These are phyloP conservation scores for Lophius piscatorius DNA, from an alignment of 2,113 vertebrate genomes.

Conservation along the genomic window DNA sequence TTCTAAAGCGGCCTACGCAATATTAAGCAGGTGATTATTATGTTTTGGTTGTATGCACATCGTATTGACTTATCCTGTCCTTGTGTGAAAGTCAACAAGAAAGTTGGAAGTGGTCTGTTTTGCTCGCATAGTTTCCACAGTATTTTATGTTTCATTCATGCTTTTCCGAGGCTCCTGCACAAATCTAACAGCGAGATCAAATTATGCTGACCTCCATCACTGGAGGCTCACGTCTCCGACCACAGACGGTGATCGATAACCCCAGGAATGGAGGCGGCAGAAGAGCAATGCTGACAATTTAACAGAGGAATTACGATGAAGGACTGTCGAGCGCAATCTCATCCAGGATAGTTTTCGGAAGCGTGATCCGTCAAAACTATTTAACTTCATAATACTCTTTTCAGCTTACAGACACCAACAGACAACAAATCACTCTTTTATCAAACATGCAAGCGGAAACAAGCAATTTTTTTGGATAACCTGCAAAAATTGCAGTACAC, in stretches of 20 bases:
- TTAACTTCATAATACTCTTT: no score
- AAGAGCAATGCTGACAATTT: constrained; percentile 35
- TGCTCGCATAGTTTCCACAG: constrained; percentile 26
- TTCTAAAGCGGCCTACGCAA: no score
- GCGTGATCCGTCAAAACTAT: no score
- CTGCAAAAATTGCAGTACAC: no score
- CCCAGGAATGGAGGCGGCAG: constrained; percentile 32
- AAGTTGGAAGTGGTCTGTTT: not conserved
- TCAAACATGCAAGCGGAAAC: no score
- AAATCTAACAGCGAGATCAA: constrained; percentile 45
- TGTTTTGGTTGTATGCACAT: no score
- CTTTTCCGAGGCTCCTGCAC: constrained; percentile 21
- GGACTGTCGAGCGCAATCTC: not conserved
- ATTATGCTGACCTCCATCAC: constrained; percentile 70
- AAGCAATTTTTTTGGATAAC: no score
- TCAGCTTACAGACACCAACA: no score
- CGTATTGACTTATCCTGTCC: not conserved
- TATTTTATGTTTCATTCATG: constrained; percentile 5
- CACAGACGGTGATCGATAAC: constrained; percentile 63
- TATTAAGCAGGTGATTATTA: no score
- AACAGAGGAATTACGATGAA: not conserved
- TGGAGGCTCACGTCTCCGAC: constrained; percentile 47
- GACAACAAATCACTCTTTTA: no score
- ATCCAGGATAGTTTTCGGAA: no score
- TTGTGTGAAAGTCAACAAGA: constrained; percentile 20